phyloP scores from a whole-genome alignment of 2,888 invertebrate genomes.

The Eilema depressum region DNA sequence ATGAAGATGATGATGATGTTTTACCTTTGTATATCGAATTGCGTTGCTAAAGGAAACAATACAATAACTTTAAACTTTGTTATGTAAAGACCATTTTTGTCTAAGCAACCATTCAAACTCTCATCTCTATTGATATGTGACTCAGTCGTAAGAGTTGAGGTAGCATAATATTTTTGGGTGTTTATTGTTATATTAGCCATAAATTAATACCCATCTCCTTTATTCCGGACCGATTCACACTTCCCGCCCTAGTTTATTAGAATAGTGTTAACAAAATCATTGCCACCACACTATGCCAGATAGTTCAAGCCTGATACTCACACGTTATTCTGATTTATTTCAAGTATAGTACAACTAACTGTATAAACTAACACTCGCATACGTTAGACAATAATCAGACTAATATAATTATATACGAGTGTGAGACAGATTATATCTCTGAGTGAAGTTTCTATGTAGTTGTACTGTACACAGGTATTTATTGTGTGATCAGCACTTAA shows the following conservation, averaged over 20 bases:
- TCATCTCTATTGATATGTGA: not conserved
- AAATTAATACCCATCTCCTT: not conserved
- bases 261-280: conserved; percentile 23
- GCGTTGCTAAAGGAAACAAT: not conserved
- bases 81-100: not conserved
- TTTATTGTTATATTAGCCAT: not conserved
- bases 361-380: not conserved
- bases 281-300: conserved; percentile 29
- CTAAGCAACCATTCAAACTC: not conserved
- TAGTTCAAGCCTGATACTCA: conserved; percentile 25
- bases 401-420: not conserved
- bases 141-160: not conserved
- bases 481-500: conserved; percentile 33
- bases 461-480: conserved; percentile 15
- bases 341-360: conserved; percentile 15
- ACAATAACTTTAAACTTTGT: not conserved
- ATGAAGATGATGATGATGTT: too few species aligned
- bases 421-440: not conserved
- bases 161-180: not conserved
- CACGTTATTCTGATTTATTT: conserved; percentile 17
- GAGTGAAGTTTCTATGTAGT: conserved; percentile 10
- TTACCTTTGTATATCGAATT: not conserved
- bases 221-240: conserved; percentile 22
- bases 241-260: conserved; percentile 19
- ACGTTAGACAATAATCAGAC: conserved; percentile 12